phyloP scores from a whole-genome alignment of 2,113 vertebrate species.

The Percina caprodes region DNA sequence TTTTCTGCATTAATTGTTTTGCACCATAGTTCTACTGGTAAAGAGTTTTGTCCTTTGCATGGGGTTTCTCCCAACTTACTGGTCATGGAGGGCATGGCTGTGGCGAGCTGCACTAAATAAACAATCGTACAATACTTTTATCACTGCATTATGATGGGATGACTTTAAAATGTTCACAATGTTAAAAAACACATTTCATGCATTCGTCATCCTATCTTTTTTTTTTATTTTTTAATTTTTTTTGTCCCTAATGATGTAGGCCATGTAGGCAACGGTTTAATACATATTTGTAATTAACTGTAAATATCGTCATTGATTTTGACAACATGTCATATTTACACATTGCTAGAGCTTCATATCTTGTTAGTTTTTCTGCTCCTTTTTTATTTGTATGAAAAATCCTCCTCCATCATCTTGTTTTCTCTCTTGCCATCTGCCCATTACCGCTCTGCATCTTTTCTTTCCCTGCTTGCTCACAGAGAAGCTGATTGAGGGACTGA shows the following conservation, averaged over 20 bases:
- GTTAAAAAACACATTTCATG: background rate
- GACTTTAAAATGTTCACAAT: background rate
- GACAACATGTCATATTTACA: background rate
- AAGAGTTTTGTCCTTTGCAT: conserved; percentile 14
- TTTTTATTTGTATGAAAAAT: conserved; percentile 13
- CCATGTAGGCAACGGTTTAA: background rate
- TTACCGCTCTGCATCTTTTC: conserved; percentile 13
- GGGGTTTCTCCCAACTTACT: background rate
- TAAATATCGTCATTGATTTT: background rate
- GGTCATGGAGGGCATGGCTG: background rate
- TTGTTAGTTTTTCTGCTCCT: conserved; percentile 2
- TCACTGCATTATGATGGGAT: background rate
- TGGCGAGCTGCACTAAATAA: conserved; percentile 8
- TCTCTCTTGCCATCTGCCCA: conserved; percentile 24
- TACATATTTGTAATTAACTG: background rate
- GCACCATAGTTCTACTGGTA: background rate
- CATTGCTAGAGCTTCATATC: background rate
- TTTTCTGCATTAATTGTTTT: conserved; percentile 23
- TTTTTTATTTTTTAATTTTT: too few relatives aligned
- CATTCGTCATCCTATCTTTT: background rate
- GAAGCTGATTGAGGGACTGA: conserved; percentile 95
- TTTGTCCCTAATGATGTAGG: background rate
- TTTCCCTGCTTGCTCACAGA: conserved; percentile 81
- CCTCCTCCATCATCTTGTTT: conserved; percentile 25
- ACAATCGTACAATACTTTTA: background rate